Evolutionary conservation across 2,797 vertebrate species (phyloP).

Genomic region (Periparus ater): DNA sequence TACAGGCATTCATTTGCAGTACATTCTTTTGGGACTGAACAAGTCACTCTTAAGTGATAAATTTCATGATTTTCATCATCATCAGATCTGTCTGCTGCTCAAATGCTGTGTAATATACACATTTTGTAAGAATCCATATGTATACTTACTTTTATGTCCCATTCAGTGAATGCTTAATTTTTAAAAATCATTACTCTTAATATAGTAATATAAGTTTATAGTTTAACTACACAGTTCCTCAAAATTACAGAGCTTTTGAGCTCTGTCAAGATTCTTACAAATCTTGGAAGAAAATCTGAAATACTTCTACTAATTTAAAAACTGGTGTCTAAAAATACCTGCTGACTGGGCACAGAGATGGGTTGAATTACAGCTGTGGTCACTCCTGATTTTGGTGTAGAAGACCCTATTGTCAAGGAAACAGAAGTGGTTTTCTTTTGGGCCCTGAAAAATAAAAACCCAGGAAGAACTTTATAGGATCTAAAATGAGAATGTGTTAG

Average conservation of each 20-base stretch:
- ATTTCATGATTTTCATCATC: neutral
- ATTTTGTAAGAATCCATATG: neutral
- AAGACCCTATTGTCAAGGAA: constrained; percentile 92
- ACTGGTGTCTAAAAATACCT: constrained; percentile 75
- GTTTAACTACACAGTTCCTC: neutral
- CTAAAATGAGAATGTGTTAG: neutral
- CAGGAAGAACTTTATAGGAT: neutral
- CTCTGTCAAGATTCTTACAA: neutral
- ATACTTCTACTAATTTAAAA: neutral
- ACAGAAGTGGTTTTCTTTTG: constrained; percentile 96
- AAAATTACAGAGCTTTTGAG: neutral
- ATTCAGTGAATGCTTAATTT: neutral
- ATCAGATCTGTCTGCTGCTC: neutral
- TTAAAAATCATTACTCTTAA: neutral
- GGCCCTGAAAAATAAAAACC: constrained; percentile 72
- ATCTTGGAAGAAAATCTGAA: neutral
- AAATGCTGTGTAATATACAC: neutral
- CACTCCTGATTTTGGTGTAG: constrained; percentile 87
- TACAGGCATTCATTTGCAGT: neutral
- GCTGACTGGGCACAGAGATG: constrained; percentile 84
- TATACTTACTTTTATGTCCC: neutral
- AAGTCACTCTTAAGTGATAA: neutral
- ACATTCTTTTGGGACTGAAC: neutral
- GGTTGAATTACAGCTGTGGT: constrained; percentile 90
- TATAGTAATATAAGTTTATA: neutral